Evolutionary conservation across 1,140 invertebrate genomes (phyloP), one percentile per base, ranked within the genome.

Genomic region (Drosophila littoralis): DNA sequence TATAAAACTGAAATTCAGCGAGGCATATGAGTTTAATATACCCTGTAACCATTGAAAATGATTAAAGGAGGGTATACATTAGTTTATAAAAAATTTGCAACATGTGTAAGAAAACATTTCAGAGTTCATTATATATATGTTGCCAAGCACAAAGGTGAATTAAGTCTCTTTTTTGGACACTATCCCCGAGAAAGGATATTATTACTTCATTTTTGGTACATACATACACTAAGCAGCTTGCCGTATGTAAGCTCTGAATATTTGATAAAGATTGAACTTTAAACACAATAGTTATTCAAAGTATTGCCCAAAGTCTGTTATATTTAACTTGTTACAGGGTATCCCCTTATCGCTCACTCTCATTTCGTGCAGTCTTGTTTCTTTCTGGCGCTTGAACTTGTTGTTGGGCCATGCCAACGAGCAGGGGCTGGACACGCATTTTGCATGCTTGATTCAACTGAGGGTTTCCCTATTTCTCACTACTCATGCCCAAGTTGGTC

Each of bases 361-460:
- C 42, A 43, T 2, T 43, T 33, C 1, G 22, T 28, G 4, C 4
- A 28, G 22, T 4, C 22, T 33, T 13, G 48, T 15, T 42, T 12
- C 9, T 32, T 13, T 69, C 57, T 63, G 66, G 55, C 65, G 64
- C 75, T 78, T 76, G 66, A 77, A 81, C 70, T 75, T 85, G 61
- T 79, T 72, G 64, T n/a, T 6, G 22, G 22, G 22, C 22, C 22
- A 22, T 2, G 22, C 22, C 22, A 32, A 50, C 10, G 8, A 15
- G 33, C 33, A 42, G 67, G 60, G 82, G 66, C 75, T 66, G 67
- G 68, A 72, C 46, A 65, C 45, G 66, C 55, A 88, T 88, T 88
- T 88, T 84, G 84, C 83, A 88, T 88, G 83, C 76, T 77, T 79
- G 72, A 77, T 46, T 76, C 57, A 68, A 69, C 74, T 45, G 65